Evolutionary conservation across 2,888 invertebrate species (phyloP), one percentile per base, ranked within the genome.

Genomic region (Loripinus fragilis): DNA sequence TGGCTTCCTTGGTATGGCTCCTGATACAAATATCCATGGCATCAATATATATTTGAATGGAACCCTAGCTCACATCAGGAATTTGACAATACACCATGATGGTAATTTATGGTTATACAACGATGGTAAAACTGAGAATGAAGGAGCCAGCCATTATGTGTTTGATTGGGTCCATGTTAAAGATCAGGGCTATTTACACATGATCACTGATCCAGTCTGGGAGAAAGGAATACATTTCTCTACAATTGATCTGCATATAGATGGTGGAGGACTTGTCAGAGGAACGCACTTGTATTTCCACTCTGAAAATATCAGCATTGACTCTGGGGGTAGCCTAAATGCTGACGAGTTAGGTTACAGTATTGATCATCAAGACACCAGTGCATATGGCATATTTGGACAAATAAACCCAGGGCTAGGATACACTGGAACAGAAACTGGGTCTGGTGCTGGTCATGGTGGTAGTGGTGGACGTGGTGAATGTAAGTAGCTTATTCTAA

Each of bases 401-500:
- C 73, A 78, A 10, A 87, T 90, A 48, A 90, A 90, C 71, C 87
- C 87, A 38, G 90, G 90, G 35, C 72, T 77, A 10, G 90, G 90
- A 20, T 52, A 74, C 12, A 71, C 79, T n/a, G 75, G 79, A 5
- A 70, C 82, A 28, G 65, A 25, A 1, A 76, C 77, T 10, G 86
- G 86, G 30, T 85, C 88, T n/a, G 90, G 90, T n/a, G 90, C 86
- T 10, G 90, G 90, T 1, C 88, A 89, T 80, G 90, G 90, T n/a
- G 90, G 90, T 10, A 87, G 87, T 76, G 90, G 90, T 48, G 89
- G 87, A 12, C 81, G 85, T 52, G 88, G 83, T 2, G 60, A 82
- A 73, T 85, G 88, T 87, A 81, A 74, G 75, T 38, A 38, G n/a
- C n/a, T n/a, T n/a, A n/a, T n/a, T n/a, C n/a, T n/a, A n/a, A n/a